Base-by-base conservation (phyloP, 2,797 vertebrate genomes). In the Helostoma temminkii region DNA sequence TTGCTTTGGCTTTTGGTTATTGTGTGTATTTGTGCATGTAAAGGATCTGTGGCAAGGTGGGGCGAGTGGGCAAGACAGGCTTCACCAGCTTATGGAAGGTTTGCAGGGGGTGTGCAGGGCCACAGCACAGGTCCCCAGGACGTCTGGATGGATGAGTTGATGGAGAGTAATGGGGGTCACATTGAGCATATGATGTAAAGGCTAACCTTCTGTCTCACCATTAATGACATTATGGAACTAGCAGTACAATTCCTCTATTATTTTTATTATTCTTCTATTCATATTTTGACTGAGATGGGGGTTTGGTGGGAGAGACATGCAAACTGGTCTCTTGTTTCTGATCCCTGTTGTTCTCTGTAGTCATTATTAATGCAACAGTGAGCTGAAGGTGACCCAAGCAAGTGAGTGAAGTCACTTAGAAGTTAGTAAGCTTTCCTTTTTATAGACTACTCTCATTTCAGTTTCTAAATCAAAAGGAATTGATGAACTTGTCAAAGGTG, bases 151-250 rank as follows among this genome's bases (percentile, higher is more conserved):
- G 88, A 93, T 88, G 89, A 87, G 83, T 87, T 91, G 92, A 94
- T 91, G 78, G 88, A 92, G 92, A 93, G 88, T 92, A 93, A 93
- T 91, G 83, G 86, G n/a, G 93, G 93, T 94, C 92, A 94, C 92
- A 93, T 94, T 95, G 92, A 94, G 78, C 88, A 88, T 84, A 82
- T 81, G 88, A 94, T 92, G 86, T 91, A 86, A 91, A 81, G 86
- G 75, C 86, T 81, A 89, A 90, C 87, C 89, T 91, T 89, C 91
- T 89, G 85, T 81, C 74, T 91, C 91, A 91, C 67, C 32, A 36
- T 84, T 91, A 92, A 91, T 89, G 80, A 80, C 74, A 88, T 90
- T 90, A 91, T 82, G 84, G 91, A 85, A 88, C 80, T 85, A 81
- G 69, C 86, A 72, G 75, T 6, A 39, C 78, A 78, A 88, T 88